These are phyloP conservation scores for Eriocheir sinensis DNA, from an alignment of 1,140 invertebrate genomes.

Conservation along the genomic window DNA sequence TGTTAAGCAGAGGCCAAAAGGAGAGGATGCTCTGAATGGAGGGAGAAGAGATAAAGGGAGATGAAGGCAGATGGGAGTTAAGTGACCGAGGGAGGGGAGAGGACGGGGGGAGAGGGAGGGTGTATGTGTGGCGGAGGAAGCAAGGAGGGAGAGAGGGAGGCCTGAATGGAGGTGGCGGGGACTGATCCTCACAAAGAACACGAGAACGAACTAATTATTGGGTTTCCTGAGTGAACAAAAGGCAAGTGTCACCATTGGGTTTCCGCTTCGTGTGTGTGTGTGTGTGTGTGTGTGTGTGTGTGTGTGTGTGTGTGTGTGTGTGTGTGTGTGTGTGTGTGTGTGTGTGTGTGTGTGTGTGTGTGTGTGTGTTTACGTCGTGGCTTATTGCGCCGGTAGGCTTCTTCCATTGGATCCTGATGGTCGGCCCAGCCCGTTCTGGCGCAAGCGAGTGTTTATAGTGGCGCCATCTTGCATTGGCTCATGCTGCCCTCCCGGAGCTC, in stretches of 20 bases:
- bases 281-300: constrained; percentile 1
- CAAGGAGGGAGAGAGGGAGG: neutral
- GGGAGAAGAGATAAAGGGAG: too few relatives aligned
- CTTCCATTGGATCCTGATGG: too few relatives aligned
- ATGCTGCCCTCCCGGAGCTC: too few relatives aligned
- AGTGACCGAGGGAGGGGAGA: neutral
- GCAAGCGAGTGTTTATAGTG: too few relatives aligned
- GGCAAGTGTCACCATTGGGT: constrained; percentile 27
- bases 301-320: neutral
- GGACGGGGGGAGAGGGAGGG: neutral
- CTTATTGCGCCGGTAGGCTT: too few relatives aligned
- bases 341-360: too few relatives aligned
- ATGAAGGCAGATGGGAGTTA: neutral
- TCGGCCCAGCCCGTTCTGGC: too few relatives aligned
- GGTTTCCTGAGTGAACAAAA: constrained; percentile 44
- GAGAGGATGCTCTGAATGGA: too few relatives aligned
- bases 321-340: too few relatives aligned
- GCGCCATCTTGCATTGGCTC: too few relatives aligned
- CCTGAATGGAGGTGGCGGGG: neutral
- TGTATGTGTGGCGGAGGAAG: neutral
- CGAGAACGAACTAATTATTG: constrained; percentile 37
- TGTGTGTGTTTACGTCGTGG: too few relatives aligned
- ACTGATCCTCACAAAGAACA: neutral
- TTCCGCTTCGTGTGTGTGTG: neutral
- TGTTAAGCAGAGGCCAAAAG: too few relatives aligned